Evolutionary conservation across 2,797 vertebrate genomes (phyloP), one percentile per base, ranked within the genome.

Genomic region (Poecilia picta): DNA sequence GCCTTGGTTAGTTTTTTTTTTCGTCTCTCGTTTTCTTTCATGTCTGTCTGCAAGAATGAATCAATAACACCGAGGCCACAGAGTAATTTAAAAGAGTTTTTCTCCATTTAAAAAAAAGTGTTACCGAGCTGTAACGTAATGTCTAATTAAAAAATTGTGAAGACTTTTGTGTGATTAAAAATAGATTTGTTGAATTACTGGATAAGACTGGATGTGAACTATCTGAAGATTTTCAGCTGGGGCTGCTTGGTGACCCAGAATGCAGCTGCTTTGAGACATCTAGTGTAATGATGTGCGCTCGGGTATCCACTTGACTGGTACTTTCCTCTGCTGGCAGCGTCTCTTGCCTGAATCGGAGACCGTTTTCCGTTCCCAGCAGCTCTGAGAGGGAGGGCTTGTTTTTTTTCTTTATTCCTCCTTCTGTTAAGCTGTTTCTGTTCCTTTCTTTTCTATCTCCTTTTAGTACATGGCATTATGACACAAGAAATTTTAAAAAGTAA

Each of bases 281-380:
- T 75, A 74, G 8, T 87, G 31, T 80, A 78, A 87, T 83, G 89
- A 88, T 90, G 75, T 76, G 28, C 39, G 77, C 81, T 77, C 83
- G 89, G 83, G 86, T 85, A 83, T 82, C 84, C 81, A 87, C 80
- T 84, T 71, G 28, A 68, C 72, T 89, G 82, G 77, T 91, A 55
- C 87, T 83, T 92, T 81, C 78, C 85, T 91, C 84, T 87, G 86
- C 81, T 92, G 93, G 92, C 92, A 90, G 87, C 74, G 33, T 15
- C 79, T 80, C 73, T 76, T 74, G 80, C 83, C 81, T 90, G 85
- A 90, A 87, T 86, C 85, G 80, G 16, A 7, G 85, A 76, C 88
- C 81, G 81, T 88, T 87, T 91, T 93, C 89, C 84, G 71, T 75
- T 91, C 91, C 87, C 81, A 83, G 84, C 87, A 83, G 87, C 84